Evolutionary conservation across 1,140 invertebrate genomes (phyloP).

Genomic region (Campoletis sonorensis): DNA sequence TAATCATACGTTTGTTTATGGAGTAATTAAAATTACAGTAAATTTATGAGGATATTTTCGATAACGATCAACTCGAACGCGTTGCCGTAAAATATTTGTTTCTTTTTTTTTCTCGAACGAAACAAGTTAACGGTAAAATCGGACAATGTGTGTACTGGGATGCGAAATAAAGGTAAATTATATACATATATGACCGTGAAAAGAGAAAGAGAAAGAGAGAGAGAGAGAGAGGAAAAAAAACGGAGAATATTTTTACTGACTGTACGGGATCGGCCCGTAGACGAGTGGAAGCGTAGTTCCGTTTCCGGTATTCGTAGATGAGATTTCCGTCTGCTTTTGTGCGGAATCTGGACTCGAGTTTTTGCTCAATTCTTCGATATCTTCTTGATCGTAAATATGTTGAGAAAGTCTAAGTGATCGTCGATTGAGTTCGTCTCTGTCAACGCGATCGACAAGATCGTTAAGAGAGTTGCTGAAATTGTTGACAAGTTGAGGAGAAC

Average conservation of each 20-base stretch:
- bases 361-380: neutral
- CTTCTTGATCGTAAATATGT: slow-evolving; percentile 11
- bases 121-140: slow-evolving; percentile 19
- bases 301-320: slow-evolving; percentile 57
- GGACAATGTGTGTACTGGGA: slow-evolving; percentile 3
- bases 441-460: slow-evolving; percentile 52
- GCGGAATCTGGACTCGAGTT: slow-evolving; percentile 48
- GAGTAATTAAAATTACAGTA: neutral
- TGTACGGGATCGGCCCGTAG: slow-evolving; percentile 80
- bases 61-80: neutral
- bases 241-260: slow-evolving; percentile 72
- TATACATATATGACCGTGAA: slow-evolving; percentile 15
- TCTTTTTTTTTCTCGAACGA: neutral
- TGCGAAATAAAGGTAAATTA: slow-evolving; percentile 38
- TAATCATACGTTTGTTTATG: neutral
- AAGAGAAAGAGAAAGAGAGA: neutral
- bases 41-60: neutral
- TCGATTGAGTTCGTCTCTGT: slow-evolving; percentile 15
- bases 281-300: slow-evolving; percentile 77
- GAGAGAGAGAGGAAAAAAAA: slow-evolving; percentile 21
- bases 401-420: neutral
- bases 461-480: slow-evolving; percentile 64
- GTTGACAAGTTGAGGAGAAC: slow-evolving; percentile 69
- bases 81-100: neutral
- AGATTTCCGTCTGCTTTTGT: slow-evolving; percentile 59